Conservation (phyloP, 92 coral and sea anemone genomes). For the Bergia puertoricense region DNA sequence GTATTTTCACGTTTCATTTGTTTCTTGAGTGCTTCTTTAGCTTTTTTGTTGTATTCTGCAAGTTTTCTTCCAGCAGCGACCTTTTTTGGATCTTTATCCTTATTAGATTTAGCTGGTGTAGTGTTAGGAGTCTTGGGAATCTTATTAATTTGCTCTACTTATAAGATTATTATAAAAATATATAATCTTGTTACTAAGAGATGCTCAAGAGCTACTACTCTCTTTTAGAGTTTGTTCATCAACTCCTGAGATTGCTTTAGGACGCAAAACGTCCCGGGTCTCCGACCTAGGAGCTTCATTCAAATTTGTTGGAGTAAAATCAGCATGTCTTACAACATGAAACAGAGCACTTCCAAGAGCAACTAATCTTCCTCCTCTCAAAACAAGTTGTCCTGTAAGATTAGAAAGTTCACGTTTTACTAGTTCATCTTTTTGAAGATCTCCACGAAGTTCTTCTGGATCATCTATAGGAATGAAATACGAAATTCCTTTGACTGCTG, state of each 20-base stretch:
- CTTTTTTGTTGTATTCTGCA: background rate
- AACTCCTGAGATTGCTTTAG: background rate
- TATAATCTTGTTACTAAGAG: background rate
- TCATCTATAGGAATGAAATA: too few relatives aligned
- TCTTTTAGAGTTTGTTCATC: background rate
- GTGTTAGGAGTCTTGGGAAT: too few relatives aligned
- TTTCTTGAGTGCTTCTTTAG: background rate
- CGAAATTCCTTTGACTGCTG: too few relatives aligned
- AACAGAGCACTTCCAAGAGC: background rate
- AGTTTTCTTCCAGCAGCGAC: too few relatives aligned
- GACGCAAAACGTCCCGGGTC: background rate
- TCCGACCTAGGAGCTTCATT: too few relatives aligned
- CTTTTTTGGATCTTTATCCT: too few relatives aligned
- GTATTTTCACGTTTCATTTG: background rate
- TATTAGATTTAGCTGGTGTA: too few relatives aligned
- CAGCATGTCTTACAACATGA: background rate
- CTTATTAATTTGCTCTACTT: background rate
- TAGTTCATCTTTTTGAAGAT: too few relatives aligned
- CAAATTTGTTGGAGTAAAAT: background rate
- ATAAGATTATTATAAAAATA: background rate
- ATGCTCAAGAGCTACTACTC: background rate
- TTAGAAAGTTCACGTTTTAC: too few relatives aligned
- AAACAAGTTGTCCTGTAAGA: background rate
- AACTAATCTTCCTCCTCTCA: background rate
- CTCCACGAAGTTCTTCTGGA: too few relatives aligned